A percentile compares a stretch with the other conserved stretches of the same genome.
Evolutionary conservation across 2,113 vertebrate genomes (phyloP).

Genomic region (Actenoides lindsayi): DNA sequence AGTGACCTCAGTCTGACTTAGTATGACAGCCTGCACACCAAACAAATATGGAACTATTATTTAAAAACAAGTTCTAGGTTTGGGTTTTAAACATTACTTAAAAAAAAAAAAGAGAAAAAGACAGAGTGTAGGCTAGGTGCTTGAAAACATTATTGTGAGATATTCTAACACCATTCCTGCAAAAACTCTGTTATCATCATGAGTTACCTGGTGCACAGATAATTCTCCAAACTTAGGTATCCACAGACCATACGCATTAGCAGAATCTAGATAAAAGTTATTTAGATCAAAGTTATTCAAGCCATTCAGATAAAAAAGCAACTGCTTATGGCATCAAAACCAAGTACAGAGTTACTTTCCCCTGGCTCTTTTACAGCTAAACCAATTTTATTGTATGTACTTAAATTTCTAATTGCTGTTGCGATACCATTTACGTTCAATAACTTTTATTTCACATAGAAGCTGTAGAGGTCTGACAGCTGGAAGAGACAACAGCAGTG

Average conservation of each 20-base stretch:
- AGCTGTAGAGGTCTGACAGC: neutral
- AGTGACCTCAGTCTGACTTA: neutral
- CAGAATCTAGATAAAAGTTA: neutral
- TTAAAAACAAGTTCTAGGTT: neutral
- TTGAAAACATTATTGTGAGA: neutral
- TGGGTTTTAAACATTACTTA: neutral
- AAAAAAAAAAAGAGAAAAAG: neutral
- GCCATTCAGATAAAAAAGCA: neutral
- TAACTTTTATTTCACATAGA: neutral
- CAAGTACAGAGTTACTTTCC: neutral
- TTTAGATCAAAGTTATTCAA: neutral
- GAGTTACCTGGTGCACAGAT: neutral
- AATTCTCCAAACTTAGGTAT: neutral
- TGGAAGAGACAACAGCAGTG: neutral
- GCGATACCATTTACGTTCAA: neutral
- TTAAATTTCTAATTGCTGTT: neutral
- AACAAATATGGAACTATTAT: conserved; percentile 1
- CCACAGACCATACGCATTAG: neutral
- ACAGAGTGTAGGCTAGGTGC: neutral
- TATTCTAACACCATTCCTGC: neutral
- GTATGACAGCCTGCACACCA: neutral
- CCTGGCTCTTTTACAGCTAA: neutral
- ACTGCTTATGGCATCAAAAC: neutral
- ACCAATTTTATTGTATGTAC: neutral
- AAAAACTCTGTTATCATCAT: neutral